Conservation (phyloP, 2,888 invertebrate genomes). For the Noctua fimbriata region DNA sequence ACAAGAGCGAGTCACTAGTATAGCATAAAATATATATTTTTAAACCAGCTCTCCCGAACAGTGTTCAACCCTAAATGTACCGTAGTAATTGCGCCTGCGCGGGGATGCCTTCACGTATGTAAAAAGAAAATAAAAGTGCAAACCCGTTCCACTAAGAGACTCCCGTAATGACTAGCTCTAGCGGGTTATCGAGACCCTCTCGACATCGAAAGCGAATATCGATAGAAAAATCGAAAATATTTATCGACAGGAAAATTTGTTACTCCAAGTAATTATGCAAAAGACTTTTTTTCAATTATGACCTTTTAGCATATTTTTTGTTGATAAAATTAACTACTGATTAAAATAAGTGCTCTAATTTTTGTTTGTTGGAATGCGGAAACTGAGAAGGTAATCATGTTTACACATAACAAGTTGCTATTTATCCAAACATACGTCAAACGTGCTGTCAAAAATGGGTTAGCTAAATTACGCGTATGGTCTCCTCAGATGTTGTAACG, state of each 20-base stretch:
- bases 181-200: slow-evolving; percentile 72
- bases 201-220: slow-evolving; percentile 63
- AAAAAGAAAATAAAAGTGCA: slow-evolving; percentile 85
- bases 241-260: slow-evolving; percentile 39
- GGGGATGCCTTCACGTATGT: slow-evolving; percentile 82
- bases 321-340: slow-evolving; percentile 11
- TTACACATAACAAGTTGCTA: slow-evolving; percentile 24
- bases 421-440: slow-evolving; percentile 8
- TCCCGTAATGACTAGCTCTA: slow-evolving; percentile 84
- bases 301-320: slow-evolving; percentile 9
- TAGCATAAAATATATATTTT: not conserved
- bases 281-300: slow-evolving; percentile 7
- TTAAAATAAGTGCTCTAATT: slow-evolving; percentile 32
- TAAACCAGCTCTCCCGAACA: not conserved
- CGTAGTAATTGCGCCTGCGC: slow-evolving; percentile 80
- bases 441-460: not conserved
- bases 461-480: not conserved
- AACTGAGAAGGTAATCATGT: slow-evolving; percentile 21
- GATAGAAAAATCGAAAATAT: slow-evolving; percentile 17
- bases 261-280: slow-evolving; percentile 20
- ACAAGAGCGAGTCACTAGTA: not conserved
- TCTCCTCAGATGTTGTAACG: slow-evolving; percentile 17
- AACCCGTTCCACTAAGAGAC: slow-evolving; percentile 85
- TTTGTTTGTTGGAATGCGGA: slow-evolving; percentile 45
- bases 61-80: slow-evolving; percentile 68